Conservation (phyloP, 2,797 vertebrate genomes). For the Acanthopagrus latus region DNA sequence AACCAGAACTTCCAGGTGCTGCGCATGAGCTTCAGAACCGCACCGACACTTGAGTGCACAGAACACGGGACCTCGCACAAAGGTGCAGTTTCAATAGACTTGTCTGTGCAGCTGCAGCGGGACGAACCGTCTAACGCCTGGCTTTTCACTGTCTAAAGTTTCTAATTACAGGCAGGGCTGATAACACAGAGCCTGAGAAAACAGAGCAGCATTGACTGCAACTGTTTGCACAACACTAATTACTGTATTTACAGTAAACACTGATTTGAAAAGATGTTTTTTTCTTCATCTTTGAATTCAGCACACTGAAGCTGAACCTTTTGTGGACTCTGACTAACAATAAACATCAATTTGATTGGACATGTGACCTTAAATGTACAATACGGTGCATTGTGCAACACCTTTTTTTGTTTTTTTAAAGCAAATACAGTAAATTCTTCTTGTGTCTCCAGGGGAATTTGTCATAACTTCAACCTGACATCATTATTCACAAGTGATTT, state of each 20-base stretch:
- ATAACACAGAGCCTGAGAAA: conserved; percentile 55
- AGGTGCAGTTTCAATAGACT: conserved; percentile 2
- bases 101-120: conserved; percentile 43
- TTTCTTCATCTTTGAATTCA: conserved; percentile 38
- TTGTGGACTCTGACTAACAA: conserved; percentile 52
- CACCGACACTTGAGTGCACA: background rate
- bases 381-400: conserved; percentile 2
- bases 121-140: conserved; percentile 22
- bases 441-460: background rate
- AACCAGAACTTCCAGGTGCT: background rate
- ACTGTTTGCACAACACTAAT: conserved; percentile 69
- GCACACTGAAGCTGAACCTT: conserved; percentile 35
- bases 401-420: background rate
- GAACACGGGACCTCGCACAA: conserved; percentile 1
- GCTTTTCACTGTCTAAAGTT: conserved; percentile 41
- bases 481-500: conserved; percentile 11
- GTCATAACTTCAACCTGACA: background rate
- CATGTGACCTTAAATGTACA: conserved; percentile 29
- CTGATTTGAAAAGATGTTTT: conserved; percentile 36
- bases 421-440: background rate
- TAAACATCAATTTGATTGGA: conserved; percentile 57
- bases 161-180: conserved; percentile 49
- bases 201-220: conserved; percentile 59
- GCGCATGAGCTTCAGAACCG: background rate
- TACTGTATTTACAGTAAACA: conserved; percentile 70